phyloP scores from a whole-genome alignment of 2,797 vertebrate species.

The Diceros bicornis region DNA sequence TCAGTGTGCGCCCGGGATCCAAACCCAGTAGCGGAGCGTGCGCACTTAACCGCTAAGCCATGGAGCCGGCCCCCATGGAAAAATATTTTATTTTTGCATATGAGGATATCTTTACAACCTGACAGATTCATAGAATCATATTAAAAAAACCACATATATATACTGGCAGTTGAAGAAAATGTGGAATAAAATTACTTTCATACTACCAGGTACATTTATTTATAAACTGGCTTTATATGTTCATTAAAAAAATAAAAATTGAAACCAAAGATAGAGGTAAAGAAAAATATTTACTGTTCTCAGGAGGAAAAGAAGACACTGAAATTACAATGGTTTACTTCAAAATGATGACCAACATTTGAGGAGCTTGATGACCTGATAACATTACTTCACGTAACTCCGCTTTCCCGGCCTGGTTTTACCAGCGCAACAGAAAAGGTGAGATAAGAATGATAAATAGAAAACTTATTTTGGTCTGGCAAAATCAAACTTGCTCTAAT shows the following conservation, averaged over 20 bases:
- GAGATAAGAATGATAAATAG: background rate
- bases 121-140: background rate
- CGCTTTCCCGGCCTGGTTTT: background rate
- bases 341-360: background rate
- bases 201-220: background rate
- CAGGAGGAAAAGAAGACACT: background rate
- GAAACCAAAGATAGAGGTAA: conserved; percentile 20
- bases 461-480: background rate
- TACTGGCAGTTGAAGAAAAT: background rate
- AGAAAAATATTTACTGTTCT: background rate
- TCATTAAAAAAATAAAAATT: conserved; percentile 26
- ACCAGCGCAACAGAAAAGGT: background rate
- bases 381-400: background rate
- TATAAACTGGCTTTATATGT: background rate
- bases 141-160: background rate
- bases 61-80: too few relatives aligned
- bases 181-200: conserved; percentile 16
- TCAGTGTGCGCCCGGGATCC: too few relatives aligned
- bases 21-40: too few relatives aligned
- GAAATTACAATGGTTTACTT: background rate
- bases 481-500: conserved; percentile 31
- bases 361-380: background rate
- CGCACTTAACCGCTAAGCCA: too few relatives aligned
- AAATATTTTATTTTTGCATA: conserved; percentile 25
- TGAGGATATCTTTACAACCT: background rate